Percentiles rank a stretch among this genome's conserved stretches.
These are phyloP conservation scores for Palaemon carinicauda DNA, from an alignment of 1,140 invertebrate genomes.

Conservation along the genomic window DNA sequence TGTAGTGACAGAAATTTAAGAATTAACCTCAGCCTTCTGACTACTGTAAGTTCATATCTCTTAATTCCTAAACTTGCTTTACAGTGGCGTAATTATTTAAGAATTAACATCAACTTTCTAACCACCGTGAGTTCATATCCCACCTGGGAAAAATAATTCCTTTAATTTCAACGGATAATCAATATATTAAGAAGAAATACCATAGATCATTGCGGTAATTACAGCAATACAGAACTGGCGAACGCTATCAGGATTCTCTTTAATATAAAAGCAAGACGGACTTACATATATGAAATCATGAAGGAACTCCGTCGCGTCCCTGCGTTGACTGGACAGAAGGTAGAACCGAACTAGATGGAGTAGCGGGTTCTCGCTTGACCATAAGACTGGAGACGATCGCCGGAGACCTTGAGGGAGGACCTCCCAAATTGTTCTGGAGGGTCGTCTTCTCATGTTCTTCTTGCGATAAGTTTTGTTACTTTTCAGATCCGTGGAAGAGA, in stretches of 20 bases:
- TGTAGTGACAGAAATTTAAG: no score
- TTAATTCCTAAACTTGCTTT: no score
- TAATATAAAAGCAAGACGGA: background rate
- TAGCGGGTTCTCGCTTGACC: slow-evolving; percentile 22
- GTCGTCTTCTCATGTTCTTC: background rate
- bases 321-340: slow-evolving; percentile 20
- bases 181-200: background rate
- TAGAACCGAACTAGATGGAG: slow-evolving; percentile 17
- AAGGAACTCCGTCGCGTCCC: background rate
- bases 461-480: background rate
- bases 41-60: no score
- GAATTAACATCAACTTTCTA: no score
- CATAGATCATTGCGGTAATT: background rate
- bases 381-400: background rate
- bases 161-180: no score
- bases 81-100: no score
- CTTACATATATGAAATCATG: slow-evolving; percentile 23
- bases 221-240: background rate
- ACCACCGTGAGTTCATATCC: no score
- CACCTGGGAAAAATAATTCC: no score
- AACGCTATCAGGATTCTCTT: no score
- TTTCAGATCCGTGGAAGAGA: background rate
- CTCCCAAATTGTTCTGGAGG: background rate
- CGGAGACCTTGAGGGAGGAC: background rate
- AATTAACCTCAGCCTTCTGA: no score